Evolutionary conservation across 2,113 vertebrate genomes (phyloP), one percentile per base, ranked within the genome.

Genomic region (Tragelaphus buxtoni): DNA sequence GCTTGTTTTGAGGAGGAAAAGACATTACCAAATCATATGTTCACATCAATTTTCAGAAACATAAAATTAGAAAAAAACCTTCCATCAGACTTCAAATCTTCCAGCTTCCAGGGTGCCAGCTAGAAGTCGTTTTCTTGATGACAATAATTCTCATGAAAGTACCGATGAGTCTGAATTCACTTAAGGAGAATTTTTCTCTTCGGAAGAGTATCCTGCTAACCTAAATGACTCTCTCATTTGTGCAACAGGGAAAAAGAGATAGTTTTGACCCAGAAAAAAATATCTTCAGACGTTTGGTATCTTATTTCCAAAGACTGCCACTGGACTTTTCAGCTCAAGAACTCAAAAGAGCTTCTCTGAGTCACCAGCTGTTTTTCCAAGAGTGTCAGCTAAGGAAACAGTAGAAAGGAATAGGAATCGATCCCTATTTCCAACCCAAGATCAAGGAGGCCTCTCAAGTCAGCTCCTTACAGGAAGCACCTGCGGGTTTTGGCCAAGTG

Each of bases 11-110:
- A 88, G 47, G 39, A 87, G 51, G 82, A 93, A 88, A 94, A 65
- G 20, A 49, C 2, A 28, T 58, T 35, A 20, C 77, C 10, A 0
- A 30, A 58, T 86, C 51, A 13, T 90, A 55, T 16, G 51, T 35
- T 91, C 35, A 90, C 63, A 76, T 61, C 14, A n/a, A 61, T 96
- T 90, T 95, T 92, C 87, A 95, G 69, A 91, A 91, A 95, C 53
- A 76, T 56, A 80, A 96, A 77, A 81, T 81, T 94, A 90, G 80
- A 60, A 82, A 42, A 74, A 74, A 7, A 35, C 18, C 49, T 96
- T 79, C 45, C 56, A 60, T 87, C 63, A 90, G 32, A 88, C 81
- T 76, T 90, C 20, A 76, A 80, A 95, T 83, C 51, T 95, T 93
- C 55, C 42, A 32, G 35, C 45, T 45, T 83, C 79, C 35, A 55